A percentile compares a stretch with the other conserved stretches of the same genome.
These are phyloP conservation scores for Drosophila suzukii DNA, from an alignment of 1,140 invertebrate genomes.

Conservation along the genomic window DNA sequence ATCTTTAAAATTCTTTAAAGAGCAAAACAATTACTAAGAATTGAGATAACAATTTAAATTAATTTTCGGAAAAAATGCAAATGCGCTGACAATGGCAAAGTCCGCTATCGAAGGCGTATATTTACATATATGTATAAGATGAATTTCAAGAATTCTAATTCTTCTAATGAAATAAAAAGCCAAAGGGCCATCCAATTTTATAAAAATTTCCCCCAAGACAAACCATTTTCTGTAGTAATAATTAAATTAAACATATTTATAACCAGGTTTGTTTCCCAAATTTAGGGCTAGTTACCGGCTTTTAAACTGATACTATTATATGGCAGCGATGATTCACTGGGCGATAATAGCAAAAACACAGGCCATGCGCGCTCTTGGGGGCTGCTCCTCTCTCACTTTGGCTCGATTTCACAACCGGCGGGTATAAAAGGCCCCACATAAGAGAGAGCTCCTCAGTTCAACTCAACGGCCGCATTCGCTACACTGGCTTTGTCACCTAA, in stretches of 20 bases:
- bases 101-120: neutral
- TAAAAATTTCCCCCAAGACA: neutral
- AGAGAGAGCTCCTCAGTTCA: slow-evolving; percentile 36
- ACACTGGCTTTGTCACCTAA: slow-evolving; percentile 54
- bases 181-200: no score
- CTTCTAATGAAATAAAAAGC: neutral
- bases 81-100: neutral
- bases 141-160: no score
- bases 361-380: slow-evolving; percentile 10
- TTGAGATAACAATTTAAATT: no score
- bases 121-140: no score
- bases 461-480: slow-evolving; percentile 63
- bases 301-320: slow-evolving; percentile 1
- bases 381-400: neutral
- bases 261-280: slow-evolving; percentile 13
- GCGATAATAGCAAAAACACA: neutral
- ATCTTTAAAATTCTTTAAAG: no score
- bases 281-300: slow-evolving; percentile 14
- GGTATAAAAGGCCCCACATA: slow-evolving; percentile 43
- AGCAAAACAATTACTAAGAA: no score
- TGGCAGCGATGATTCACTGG: slow-evolving; percentile 19
- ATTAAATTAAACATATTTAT: slow-evolving; percentile 9
- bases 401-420: slow-evolving; percentile 62
- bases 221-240: neutral
- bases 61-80: no score